phyloP scores from a whole-genome alignment of 1,140 invertebrate genomes.

The Tribolium madens region DNA sequence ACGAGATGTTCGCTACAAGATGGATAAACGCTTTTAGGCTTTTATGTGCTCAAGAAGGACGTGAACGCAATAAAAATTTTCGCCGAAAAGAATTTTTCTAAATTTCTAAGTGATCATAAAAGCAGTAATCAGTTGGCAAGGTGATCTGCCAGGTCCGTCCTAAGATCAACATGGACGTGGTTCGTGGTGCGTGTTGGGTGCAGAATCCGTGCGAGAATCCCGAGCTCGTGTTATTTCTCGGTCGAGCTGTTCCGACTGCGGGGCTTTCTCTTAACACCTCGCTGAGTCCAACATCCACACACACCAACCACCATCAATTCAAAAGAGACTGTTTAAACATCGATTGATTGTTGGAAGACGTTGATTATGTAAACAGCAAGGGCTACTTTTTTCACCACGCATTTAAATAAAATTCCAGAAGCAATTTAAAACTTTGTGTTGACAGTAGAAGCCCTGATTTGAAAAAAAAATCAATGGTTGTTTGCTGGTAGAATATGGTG shows the following conservation, averaged over 20 bases:
- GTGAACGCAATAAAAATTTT: conserved; percentile 2
- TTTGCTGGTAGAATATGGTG: not conserved
- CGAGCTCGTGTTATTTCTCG: conserved; percentile 45
- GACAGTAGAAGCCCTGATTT: not conserved
- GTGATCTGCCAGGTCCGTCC: not conserved
- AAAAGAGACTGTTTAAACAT: conserved; percentile 45
- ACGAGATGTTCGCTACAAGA: conserved; percentile 2
- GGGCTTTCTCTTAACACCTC: conserved; percentile 45
- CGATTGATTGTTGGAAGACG: conserved; percentile 40
- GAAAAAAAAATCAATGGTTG: not conserved
- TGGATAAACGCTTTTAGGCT: conserved; percentile 42
- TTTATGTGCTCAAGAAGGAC: conserved; percentile 35
- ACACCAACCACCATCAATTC: conserved; percentile 43
- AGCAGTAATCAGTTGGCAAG: not conserved
- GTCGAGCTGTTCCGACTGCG: conserved; percentile 36
- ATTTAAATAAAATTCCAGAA: conserved; percentile 8
- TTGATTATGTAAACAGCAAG: conserved; percentile 6
- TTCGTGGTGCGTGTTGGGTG: conserved; percentile 22
- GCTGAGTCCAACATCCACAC: conserved; percentile 42
- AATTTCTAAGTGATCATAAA: not conserved
- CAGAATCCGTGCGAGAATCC: conserved; percentile 29
- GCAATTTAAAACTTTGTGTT: conserved; percentile 16
- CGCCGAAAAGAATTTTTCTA: not conserved
- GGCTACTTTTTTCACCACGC: not conserved
- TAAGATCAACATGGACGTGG: conserved; percentile 16